Conservation (phyloP, 2,888 invertebrate genomes). For the Proisotoma minuta region DNA sequence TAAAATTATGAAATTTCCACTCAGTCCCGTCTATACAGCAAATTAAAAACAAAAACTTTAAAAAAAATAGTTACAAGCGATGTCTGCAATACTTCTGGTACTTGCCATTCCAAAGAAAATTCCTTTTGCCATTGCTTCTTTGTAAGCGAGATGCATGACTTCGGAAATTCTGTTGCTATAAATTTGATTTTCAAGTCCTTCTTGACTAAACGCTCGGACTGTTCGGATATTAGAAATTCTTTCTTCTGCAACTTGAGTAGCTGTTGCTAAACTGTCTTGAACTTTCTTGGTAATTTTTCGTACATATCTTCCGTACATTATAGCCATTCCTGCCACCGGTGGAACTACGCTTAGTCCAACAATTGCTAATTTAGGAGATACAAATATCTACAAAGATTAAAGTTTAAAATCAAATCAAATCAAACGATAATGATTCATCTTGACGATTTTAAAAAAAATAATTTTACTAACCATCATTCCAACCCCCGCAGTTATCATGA, state of each 20-base stretch:
- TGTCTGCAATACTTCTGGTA: conserved; percentile 15
- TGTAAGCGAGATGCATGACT: conserved; percentile 73
- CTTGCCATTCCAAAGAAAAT: conserved; percentile 84
- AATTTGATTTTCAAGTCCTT: conserved; percentile 65
- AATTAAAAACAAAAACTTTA: conserved; percentile 1
- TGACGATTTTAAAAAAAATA: not conserved
- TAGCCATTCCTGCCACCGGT: conserved; percentile 77
- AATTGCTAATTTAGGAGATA: conserved; percentile 80
- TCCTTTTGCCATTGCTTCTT: conserved; percentile 79
- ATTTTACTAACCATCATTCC: conserved; percentile 77
- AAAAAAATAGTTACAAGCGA: conserved; percentile 1
- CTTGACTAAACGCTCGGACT: conserved; percentile 87
- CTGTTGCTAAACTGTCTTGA: conserved; percentile 61
- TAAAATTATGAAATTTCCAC: conserved; percentile 83
- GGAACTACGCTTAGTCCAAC: conserved; percentile 86
- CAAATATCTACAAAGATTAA: conserved; percentile 66
- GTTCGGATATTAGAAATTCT: conserved; percentile 86
- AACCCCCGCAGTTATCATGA: conserved; percentile 81
- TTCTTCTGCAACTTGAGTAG: conserved; percentile 78
- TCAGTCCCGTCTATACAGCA: conserved; percentile 67
- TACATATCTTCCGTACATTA: conserved; percentile 77
- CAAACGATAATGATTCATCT: conserved; percentile 5
- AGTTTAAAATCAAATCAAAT: not conserved
- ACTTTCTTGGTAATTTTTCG: conserved; percentile 75
- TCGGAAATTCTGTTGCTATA: conserved; percentile 66